These are phyloP conservation scores for Eilema sororculum DNA, from an alignment of 2,888 invertebrate species.

Conservation along the genomic window DNA sequence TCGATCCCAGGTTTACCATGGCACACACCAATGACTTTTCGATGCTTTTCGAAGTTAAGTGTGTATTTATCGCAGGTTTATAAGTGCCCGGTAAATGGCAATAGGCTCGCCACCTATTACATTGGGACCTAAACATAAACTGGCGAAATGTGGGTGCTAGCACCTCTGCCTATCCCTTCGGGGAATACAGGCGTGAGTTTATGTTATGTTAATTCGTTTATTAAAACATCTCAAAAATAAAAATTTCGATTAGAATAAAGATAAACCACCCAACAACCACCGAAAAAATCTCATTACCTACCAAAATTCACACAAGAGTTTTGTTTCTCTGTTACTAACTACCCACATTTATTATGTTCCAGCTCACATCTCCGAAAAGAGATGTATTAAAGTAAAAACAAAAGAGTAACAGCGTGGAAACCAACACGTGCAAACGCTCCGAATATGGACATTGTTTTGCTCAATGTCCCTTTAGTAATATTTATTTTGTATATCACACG, in stretches of 20 bases:
- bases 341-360: slow-evolving; percentile 6
- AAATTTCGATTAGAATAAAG: not conserved
- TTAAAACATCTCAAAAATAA: not conserved
- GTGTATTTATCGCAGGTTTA: too few species aligned
- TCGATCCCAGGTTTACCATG: too few species aligned
- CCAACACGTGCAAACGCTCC: slow-evolving; percentile 8
- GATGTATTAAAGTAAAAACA: slow-evolving; percentile 17
- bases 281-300: not conserved
- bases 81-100: too few species aligned
- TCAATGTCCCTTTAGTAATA: not conserved
- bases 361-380: not conserved
- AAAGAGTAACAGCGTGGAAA: slow-evolving; percentile 5
- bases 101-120: too few species aligned
- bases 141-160: too few species aligned
- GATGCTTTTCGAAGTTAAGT: too few species aligned
- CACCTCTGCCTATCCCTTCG: too few species aligned
- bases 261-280: not conserved
- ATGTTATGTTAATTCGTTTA: too few species aligned
- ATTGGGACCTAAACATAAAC: too few species aligned
- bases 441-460: slow-evolving; percentile 4
- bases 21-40: too few species aligned
- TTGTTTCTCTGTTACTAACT: not conserved
- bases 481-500: not conserved
- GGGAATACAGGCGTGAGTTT: too few species aligned
- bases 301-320: not conserved